Conservation (phyloP, 92 coral and sea anemone genomes). For the Parazoanthus swiftii region DNA sequence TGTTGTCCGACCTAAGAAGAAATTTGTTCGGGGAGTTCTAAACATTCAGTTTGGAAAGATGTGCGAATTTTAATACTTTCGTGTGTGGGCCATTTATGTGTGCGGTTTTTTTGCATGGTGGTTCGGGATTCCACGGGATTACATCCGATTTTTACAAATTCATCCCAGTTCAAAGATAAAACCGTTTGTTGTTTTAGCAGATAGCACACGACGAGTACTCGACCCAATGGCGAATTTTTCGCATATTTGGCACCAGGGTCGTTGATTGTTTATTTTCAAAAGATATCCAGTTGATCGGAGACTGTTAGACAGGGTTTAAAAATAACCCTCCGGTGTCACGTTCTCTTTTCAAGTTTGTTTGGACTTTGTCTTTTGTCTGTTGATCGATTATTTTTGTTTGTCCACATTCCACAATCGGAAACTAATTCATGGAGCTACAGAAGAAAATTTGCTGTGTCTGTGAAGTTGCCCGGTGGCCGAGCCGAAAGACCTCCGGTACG, state of each 20-base stretch:
- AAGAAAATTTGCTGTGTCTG: slow-evolving; percentile 29
- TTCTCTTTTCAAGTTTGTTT: slow-evolving; percentile 41
- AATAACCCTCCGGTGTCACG: slow-evolving; percentile 34
- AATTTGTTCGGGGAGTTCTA: not conserved
- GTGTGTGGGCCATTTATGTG: slow-evolving; percentile 6
- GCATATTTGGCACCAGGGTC: slow-evolving; percentile 1
- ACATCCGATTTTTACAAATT: not conserved
- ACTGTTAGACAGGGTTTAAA: slow-evolving; percentile 1
- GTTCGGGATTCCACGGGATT: not conserved
- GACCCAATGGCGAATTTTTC: not conserved
- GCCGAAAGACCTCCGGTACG: slow-evolving; percentile 28
- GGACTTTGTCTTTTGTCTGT: slow-evolving; percentile 14
- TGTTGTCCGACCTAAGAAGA: not conserved
- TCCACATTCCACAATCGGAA: slow-evolving; percentile 30
- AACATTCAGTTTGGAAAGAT: not conserved
- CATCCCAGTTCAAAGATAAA: slow-evolving; percentile 29
- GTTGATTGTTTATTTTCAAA: not conserved
- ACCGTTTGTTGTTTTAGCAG: not conserved
- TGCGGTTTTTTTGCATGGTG: not conserved
- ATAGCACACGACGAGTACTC: slow-evolving; percentile 2
- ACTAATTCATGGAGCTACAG: slow-evolving; percentile 27
- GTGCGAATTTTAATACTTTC: not conserved
- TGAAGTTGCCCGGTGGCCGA: not conserved
- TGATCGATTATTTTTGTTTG: slow-evolving; percentile 17
- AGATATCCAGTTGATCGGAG: slow-evolving; percentile 22